phyloP scores from a whole-genome alignment of 2,888 invertebrate genomes.

The Antheraea yamamai region DNA sequence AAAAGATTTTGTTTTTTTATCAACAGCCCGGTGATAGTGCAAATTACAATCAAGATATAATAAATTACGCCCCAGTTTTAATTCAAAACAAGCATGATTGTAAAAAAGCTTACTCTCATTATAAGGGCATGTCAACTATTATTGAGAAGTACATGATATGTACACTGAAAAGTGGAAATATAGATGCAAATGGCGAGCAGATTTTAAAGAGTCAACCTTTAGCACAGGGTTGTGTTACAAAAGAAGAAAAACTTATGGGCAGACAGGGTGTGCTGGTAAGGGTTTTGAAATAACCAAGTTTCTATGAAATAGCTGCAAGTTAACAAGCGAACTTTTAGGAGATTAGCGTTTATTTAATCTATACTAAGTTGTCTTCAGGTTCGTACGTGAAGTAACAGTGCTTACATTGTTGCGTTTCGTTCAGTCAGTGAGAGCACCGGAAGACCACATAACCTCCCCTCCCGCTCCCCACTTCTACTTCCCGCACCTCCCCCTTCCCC shows the following conservation, averaged over 20 bases:
- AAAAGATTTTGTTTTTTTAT: background rate
- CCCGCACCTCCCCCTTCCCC: too few relatives aligned
- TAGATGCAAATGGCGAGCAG: constrained; percentile 31
- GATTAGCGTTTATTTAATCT: background rate
- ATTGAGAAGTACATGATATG: constrained; percentile 54
- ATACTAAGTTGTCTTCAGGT: background rate
- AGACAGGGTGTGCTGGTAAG: constrained; percentile 20
- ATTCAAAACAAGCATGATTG: constrained; percentile 40
- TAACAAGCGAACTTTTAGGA: background rate
- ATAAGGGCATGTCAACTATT: constrained; percentile 28
- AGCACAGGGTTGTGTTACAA: constrained; percentile 30
- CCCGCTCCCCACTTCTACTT: too few relatives aligned
- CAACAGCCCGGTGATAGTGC: constrained; percentile 34
- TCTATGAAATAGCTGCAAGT: background rate
- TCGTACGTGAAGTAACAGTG: too few relatives aligned
- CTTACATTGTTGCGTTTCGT: too few relatives aligned
- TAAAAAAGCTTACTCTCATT: constrained; percentile 32
- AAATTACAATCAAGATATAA: constrained; percentile 34
- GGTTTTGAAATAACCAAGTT: background rate
- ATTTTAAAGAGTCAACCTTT: constrained; percentile 15
- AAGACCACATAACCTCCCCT: too few relatives aligned
- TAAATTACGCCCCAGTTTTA: constrained; percentile 37
- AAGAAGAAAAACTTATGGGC: constrained; percentile 23
- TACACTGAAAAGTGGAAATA: constrained; percentile 35
- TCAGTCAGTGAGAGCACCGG: too few relatives aligned